A percentile compares a stretch with the other conserved stretches of the same genome.
Conservation (phyloP, 2,113 vertebrate species). For the Peromyscus californicus region DNA sequence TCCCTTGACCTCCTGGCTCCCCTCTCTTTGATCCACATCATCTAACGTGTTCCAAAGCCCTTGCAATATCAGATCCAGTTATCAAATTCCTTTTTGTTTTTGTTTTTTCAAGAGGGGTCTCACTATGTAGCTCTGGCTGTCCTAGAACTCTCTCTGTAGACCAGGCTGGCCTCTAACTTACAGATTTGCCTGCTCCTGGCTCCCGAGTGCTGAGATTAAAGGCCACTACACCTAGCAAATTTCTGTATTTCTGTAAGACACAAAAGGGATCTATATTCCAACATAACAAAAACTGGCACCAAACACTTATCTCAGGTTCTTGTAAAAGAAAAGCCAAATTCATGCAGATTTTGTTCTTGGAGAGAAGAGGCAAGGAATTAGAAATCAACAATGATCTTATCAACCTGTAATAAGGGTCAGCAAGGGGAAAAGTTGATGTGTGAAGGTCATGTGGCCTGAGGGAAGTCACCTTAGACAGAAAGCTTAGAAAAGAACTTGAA, state of each 20-base stretch:
- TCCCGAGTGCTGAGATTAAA: background rate
- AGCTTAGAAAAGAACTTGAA: conserved; percentile 37
- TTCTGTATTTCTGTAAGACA: conserved; percentile 25
- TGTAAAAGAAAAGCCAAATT: conserved; percentile 7
- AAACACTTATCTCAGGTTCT: conserved; percentile 45
- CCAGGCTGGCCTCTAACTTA: background rate
- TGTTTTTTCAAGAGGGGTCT: too few species aligned
- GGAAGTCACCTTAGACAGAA: background rate
- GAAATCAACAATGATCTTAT: background rate
- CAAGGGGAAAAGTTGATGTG: background rate
- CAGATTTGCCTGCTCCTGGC: background rate
- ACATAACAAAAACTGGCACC: background rate
- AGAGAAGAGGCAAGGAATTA: conserved; percentile 42
- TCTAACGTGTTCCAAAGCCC: background rate
- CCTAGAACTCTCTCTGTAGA: background rate
- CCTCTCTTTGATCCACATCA: background rate
- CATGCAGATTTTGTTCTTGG: background rate
- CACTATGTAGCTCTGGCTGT: background rate
- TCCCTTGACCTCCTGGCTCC: background rate
- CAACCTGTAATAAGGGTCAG: background rate
- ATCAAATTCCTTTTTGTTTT: background rate
- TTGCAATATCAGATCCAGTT: background rate
- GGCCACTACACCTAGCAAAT: background rate
- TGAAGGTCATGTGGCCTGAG: background rate
- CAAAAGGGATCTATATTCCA: background rate